Base-by-base conservation (phyloP, 2,797 vertebrate species). In the Arnoldichthys spilopterus region DNA sequence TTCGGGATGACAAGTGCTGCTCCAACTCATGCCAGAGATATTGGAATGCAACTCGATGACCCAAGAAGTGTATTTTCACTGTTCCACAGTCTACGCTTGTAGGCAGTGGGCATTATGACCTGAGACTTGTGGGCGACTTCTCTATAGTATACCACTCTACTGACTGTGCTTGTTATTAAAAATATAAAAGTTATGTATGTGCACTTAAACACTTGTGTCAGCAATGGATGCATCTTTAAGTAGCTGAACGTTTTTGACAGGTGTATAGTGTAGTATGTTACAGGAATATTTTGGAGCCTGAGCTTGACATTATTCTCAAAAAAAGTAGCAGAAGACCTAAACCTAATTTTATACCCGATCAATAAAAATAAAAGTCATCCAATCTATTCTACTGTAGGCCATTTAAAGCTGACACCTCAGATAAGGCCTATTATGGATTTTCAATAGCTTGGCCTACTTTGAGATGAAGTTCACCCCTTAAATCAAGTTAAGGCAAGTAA, bases 361-460 rank as follows among this genome's bases (percentile, higher is more conserved):
- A 18, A n/a, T n/a, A n/a, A n/a, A n/a, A n/a, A n/a, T n/a, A n/a
- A n/a, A n/a, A n/a, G n/a, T n/a, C n/a, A n/a, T n/a, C n/a, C n/a
- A n/a, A n/a, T 66, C 20, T 61, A 0, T 51, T 64, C 74, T 28
- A 47, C 28, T n/a, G 20, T 40, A 43, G 43, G 20, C 7, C 20
- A 28, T 67, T 81, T 78, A n/a, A 74, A 64, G 28, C 20, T 22
- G 26, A 72, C 28, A 24, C 28, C 18, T 53, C 32, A 69, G 18
- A 77, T 72, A 2, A 51, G n/a, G 43, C 45, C 37, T 32, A 16
- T 28, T 47, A 64, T 72, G 74, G 6, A 32, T 56, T 63, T 73
- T 68, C 9, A 43, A 16, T 26, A 34, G 26, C 12, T n/a, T 45
- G 26, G 11, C 20, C 32, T 34, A 54, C 22, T 58, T 11, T 63